Evolutionary conservation across 2,113 vertebrate genomes (phyloP).

Genomic region (Bothrops jararaca): DNA sequence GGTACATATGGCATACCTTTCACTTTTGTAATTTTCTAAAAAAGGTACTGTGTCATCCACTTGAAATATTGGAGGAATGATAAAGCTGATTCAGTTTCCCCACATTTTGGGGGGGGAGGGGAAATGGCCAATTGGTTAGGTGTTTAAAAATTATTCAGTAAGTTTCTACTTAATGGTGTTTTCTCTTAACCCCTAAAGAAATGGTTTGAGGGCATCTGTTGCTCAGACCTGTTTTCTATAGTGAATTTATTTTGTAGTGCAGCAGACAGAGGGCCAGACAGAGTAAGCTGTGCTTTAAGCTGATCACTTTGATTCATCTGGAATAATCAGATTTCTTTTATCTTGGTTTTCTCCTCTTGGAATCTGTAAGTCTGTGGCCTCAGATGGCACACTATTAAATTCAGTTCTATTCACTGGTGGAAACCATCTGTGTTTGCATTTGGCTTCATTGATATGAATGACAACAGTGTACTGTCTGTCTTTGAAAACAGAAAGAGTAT

Average conservation of each 20-base stretch:
- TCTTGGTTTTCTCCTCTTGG: slow-evolving; percentile 43
- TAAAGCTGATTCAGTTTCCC: background rate
- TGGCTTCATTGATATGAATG: slow-evolving; percentile 54
- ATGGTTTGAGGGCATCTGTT: slow-evolving; percentile 15
- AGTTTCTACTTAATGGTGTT: background rate
- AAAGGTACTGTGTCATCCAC: background rate
- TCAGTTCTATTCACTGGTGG: slow-evolving; percentile 53
- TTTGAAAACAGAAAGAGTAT: background rate
- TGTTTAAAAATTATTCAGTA: slow-evolving; percentile 11
- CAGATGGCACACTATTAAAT: slow-evolving; percentile 59
- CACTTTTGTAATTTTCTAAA: background rate
- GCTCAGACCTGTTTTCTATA: slow-evolving; percentile 1
- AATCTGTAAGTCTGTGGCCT: slow-evolving; percentile 60
- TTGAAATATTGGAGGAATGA: background rate
- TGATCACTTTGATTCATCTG: slow-evolving; percentile 48
- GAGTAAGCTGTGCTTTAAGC: slow-evolving; percentile 36
- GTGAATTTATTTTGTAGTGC: slow-evolving; percentile 3
- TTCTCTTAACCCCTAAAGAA: background rate
- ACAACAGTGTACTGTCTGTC: slow-evolving; percentile 13
- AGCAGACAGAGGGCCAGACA: slow-evolving; percentile 29
- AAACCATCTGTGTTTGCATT: slow-evolving; percentile 64
- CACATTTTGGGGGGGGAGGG: background rate
- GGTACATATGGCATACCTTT: background rate
- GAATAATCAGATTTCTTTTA: slow-evolving; percentile 64
- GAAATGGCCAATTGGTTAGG: background rate